These are phyloP conservation scores for Embidobia sp. DNA, from an alignment of 2,888 invertebrate species.

Conservation along the genomic window DNA sequence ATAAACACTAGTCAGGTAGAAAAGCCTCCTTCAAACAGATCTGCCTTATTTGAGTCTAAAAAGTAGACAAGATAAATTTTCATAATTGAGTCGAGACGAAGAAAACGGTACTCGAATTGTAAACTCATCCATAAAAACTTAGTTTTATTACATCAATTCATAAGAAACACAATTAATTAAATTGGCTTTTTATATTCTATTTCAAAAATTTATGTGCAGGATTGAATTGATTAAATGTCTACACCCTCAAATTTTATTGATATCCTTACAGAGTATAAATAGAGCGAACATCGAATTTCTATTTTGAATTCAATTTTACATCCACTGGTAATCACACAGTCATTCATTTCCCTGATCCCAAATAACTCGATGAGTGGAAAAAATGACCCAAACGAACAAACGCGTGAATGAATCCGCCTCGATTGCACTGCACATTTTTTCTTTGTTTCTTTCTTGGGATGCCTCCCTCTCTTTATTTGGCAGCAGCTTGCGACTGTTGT, in stretches of 20 bases:
- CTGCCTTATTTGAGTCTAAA: neutral
- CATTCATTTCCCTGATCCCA: conserved; percentile 26
- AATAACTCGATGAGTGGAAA: conserved; percentile 26
- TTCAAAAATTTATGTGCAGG: no score
- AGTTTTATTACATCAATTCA: no score
- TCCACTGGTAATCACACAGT: conserved; percentile 9
- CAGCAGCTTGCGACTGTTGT: conserved; percentile 59
- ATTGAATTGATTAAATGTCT: no score
- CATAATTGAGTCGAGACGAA: no score
- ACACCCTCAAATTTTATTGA: no score
- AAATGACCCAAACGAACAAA: conserved; percentile 35
- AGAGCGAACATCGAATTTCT: no score
- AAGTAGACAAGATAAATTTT: no score
- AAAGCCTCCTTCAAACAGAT: conserved; percentile 3
- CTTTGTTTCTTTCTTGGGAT: neutral
- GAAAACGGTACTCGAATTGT: no score
- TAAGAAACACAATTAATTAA: no score
- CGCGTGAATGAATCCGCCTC: conserved; percentile 51
- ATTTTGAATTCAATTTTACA: conserved; percentile 4
- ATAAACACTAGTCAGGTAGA: conserved; percentile 31
- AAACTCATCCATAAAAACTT: no score
- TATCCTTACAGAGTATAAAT: no score
- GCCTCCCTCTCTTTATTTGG: conserved; percentile 7
- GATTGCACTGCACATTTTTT: conserved; percentile 52
- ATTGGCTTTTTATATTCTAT: no score